Base-by-base conservation (phyloP, 2,888 invertebrate species). In the Leptinotarsa haldemani region DNA sequence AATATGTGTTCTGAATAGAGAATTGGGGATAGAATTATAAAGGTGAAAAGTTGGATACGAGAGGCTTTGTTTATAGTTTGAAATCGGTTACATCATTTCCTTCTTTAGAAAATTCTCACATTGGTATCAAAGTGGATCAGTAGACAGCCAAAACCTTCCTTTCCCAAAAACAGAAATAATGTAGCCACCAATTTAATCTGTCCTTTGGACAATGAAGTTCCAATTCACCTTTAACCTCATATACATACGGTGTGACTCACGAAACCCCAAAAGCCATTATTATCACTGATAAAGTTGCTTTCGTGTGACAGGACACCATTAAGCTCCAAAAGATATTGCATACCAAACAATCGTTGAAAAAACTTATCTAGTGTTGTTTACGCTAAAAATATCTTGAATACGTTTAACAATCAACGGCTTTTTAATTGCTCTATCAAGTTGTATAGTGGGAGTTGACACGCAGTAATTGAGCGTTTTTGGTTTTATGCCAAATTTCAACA, bases 281-380 rank as follows among this genome's bases (percentile, higher is more conserved):
- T 56, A 56, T 56, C 56, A 20, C 22, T 18, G 56, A 56, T 56
- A 56, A 56, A 56, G 56, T 56, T n/a, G 56, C 56, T 15, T 56
- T 56, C 56, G 20, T 56, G 56, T 13, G 56, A 56, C 56, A 56
- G 56, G 18, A 13, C 22, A 22, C 56, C 56, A 56, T 56, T 56
- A 30, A 56, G 56, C 56, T 56, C 56, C 20, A 18, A 56, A 56
- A 56, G 13, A 3, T 53, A n/a, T 22, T 20, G 53, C 18, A 12
- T 20, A 22, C 53, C 3, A 0, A 52, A 52, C 7, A 53, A 18
- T 53, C 53, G 53, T 53, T 22, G 20, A 53, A 53, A 20, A 20
- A 53, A 53, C n/a, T 20, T 53, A 53, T 20, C 53, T 53, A 53
- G 12, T 53, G 20, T 22, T 56, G 22, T 22, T 56, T 9, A 56